phyloP scores from a whole-genome alignment of 2,113 vertebrate genomes.

The Fulica atra region DNA sequence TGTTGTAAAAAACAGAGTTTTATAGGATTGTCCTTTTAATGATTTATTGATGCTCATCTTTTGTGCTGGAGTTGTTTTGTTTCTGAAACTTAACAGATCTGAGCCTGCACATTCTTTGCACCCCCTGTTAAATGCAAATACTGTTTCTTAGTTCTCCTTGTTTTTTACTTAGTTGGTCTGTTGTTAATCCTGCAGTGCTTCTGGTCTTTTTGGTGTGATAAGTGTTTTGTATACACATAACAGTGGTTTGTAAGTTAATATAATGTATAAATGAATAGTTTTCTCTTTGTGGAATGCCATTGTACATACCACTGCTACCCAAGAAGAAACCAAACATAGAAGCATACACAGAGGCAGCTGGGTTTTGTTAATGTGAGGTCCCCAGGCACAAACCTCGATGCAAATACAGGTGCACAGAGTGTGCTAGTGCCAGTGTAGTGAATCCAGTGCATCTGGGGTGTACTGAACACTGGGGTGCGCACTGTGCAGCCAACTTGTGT shows the following conservation, averaged over 20 bases:
- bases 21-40: background rate
- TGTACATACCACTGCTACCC: background rate
- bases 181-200: background rate
- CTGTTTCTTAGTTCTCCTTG: background rate
- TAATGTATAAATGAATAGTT: background rate
- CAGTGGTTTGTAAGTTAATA: background rate
- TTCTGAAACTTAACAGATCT: background rate
- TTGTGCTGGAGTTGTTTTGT: background rate
- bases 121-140: background rate
- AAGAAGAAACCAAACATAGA: fast-evolving
- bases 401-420: background rate
- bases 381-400: background rate
- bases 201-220: background rate
- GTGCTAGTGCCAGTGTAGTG: background rate
- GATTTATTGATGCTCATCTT: background rate
- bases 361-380: background rate
- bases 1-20: background rate
- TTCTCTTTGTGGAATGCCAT: background rate
- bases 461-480: background rate
- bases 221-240: fast-evolving
- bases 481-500: fast-evolving
- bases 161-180: background rate
- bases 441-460: background rate
- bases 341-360: background rate
- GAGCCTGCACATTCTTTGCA: background rate